Evolutionary conservation across 2,797 vertebrate genomes (phyloP).

Genomic region (Danionella dracula): DNA sequence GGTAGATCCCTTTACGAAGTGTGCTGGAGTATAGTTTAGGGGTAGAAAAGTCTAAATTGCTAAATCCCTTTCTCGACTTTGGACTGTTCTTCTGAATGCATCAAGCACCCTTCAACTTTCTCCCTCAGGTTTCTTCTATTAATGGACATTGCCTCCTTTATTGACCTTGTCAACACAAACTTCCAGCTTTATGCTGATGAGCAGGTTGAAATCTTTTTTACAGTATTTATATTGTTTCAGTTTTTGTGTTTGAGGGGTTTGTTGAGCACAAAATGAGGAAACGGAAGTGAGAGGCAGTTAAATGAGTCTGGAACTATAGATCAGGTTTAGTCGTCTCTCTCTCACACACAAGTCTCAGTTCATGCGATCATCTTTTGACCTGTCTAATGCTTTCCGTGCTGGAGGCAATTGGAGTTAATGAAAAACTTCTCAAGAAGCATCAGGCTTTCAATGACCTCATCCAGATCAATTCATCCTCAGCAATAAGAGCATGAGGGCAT

Average conservation of each 20-base stretch:
- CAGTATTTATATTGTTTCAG: neutral
- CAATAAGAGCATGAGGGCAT: neutral
- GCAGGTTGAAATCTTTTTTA: too few species aligned
- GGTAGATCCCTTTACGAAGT: too few species aligned
- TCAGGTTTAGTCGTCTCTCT: neutral
- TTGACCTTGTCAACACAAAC: too few species aligned
- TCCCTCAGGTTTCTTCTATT: too few species aligned
- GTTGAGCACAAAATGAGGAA: neutral
- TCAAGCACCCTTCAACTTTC: too few species aligned
- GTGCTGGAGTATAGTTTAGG: too few species aligned
- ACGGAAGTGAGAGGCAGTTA: neutral
- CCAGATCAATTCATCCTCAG: constrained; percentile 17
- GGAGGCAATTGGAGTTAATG: constrained; percentile 1
- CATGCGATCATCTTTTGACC: constrained; percentile 19
- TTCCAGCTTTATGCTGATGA: too few species aligned
- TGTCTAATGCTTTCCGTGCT: neutral
- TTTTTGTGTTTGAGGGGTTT: neutral
- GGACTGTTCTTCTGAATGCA: too few species aligned
- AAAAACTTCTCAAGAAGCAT: constrained; percentile 13
- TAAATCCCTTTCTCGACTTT: too few species aligned
- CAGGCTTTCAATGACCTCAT: neutral
- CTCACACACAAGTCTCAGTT: constrained; percentile 6
- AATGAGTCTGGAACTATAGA: neutral
- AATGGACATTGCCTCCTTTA: too few species aligned
- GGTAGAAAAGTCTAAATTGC: too few species aligned